Evolutionary conservation across 2,888 invertebrate genomes (phyloP).

Genomic region (Amiota minor): DNA sequence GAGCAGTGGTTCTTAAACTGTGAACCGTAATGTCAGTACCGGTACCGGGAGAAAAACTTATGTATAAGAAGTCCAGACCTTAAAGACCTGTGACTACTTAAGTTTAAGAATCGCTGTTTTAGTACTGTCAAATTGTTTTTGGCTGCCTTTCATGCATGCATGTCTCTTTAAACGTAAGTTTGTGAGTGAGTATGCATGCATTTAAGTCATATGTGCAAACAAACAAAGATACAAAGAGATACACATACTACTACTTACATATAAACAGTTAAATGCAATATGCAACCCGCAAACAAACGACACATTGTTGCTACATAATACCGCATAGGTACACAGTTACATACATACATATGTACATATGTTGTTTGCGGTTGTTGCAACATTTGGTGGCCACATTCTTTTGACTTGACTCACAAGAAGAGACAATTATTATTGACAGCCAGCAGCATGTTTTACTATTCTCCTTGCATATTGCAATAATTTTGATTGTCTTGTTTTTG

Average conservation of each 20-base stretch:
- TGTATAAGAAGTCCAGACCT: too few species aligned
- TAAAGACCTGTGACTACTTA: too few species aligned
- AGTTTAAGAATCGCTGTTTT: background rate
- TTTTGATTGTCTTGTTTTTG: too few species aligned
- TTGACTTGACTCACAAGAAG: conserved; percentile 35
- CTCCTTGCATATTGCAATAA: too few species aligned
- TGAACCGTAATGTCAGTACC: too few species aligned
- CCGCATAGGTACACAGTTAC: background rate
- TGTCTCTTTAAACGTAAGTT: too few species aligned
- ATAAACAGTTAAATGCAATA: conserved; percentile 12
- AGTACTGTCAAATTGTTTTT: background rate
- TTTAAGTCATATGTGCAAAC: too few species aligned
- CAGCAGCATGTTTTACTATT: background rate
- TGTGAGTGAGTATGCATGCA: too few species aligned
- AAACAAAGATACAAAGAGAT: background rate
- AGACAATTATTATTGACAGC: conserved; percentile 26
- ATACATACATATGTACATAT: background rate
- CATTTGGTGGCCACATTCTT: conserved; percentile 49
- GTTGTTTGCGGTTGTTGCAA: conserved; percentile 39
- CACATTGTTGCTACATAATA: conserved; percentile 7
- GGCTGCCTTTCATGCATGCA: background rate
- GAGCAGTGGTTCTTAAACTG: too few species aligned
- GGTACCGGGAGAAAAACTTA: too few species aligned
- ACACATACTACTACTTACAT: background rate
- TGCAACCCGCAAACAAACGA: conserved; percentile 12